Base-by-base conservation (phyloP, 2,888 invertebrate genomes). In the Trichacis sp. region DNA sequence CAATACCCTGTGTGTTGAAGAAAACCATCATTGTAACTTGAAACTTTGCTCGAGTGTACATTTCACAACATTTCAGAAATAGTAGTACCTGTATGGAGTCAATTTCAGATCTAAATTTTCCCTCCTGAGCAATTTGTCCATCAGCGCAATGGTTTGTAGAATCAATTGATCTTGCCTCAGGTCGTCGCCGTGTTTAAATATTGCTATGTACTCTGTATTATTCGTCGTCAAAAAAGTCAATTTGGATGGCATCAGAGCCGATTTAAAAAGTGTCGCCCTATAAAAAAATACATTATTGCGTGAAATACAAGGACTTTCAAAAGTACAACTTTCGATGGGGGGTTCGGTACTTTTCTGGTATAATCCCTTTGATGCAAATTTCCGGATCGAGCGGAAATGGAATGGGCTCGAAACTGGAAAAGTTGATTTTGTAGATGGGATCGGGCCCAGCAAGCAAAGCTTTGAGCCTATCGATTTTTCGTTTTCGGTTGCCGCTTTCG, bases 111-210 rank as follows among this genome's bases (percentile, higher is more conserved):
- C 98, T 56, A 99, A 87, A 84, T 99, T 98, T 85, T 99, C 99
- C 73, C 94, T 89, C 40, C 96, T 88, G 69, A 99, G 85, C 54
- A 99, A 84, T 84, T 96, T 96, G 83, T 99, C 99, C 97, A 99
- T 99, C 11, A 99, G 86, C 0, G 96, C 95, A 38, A 99, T 98
- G 88, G 98, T 98, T 86, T 99, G 98, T 46, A 99, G 86, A 64
- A 99, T 95, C 1, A 99, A 88, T 84, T 99, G 98, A 86, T 99
- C 98, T 85, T 99, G 98, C 1, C 99, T 88, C 51, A 99, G 85
- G 83, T 99, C 98, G 84, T 99, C 99, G 1, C 99, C 99, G 76
- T 97, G 92, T 84, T 99, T 99, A 84, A 98, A 98, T 65, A 99
- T 98, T 0, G 97, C 94, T 12, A 95, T 93, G 84, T 98, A 99